Evolutionary conservation across 2,113 vertebrate species (phyloP), one percentile per base, ranked within the genome.

Genomic region (Ploceus nigricollis): DNA sequence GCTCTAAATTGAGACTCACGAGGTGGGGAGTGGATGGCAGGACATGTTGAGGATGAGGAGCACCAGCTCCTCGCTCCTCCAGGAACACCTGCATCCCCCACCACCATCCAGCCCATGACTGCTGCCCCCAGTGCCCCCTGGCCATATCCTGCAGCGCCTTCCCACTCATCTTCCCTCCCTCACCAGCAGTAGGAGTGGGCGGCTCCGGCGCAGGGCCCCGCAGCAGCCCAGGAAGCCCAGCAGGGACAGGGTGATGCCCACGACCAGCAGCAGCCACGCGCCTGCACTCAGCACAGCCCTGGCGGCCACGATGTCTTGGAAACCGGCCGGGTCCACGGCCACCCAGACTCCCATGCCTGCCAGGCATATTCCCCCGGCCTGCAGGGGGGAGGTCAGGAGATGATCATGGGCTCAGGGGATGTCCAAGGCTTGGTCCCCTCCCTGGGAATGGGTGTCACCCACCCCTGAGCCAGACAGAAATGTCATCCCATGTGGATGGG

Each of bases 191-290:
- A 98, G 91, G 50, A 97, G 91, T 0, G 54, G 47, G 15, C 89
- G 94, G 51, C 94, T 96, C 81, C 84, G 71, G 37, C 92, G 64
- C 92, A 98, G 93, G 39, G 96, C 96, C 63, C 97, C 97, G 0
- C 89, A 98, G 91, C 97, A 97, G 22, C 97, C 97, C 85, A 98
- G 66, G 95, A 95, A 97, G 31, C 97, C 97, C 57, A 98, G 78
- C 48, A 97, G 70, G 2, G 94, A 33, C 37, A 97, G 88, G 37
- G 90, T 51, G 1, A 94, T 72, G 42, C 97, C 97, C 87, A 97
- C 37, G 0, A 82, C 64, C 81, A 98, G 90, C 57, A 97, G 79
- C 50, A 97, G 86, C 82, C 91, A 97, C 1, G 93, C 91, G 0
- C 81, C 95, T 1, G n/a, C 30, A 0, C 54, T 94, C 83, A 98